Evolutionary conservation across 2,113 vertebrate species (phyloP), one percentile per base, ranked within the genome.

Genomic region (Megaceryle torquata): DNA sequence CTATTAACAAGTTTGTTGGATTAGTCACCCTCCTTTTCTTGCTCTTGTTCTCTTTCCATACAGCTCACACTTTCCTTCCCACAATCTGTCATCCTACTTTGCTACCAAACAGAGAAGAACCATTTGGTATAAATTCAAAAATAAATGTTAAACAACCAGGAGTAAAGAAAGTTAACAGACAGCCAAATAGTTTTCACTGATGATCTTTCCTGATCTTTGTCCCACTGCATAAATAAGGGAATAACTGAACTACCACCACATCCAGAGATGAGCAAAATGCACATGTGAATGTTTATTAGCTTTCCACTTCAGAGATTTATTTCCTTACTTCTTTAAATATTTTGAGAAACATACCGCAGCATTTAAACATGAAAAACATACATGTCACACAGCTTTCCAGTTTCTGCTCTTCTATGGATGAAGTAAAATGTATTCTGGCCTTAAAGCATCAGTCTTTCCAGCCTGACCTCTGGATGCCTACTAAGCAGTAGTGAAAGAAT

Each of bases 251-350:
- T 84, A 69, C 90, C 43, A 67, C 26, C 57, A 28, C 53, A 85
- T 91, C 93, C 78, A 81, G 76, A 82, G 82, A 97, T 95, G 93
- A 88, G 89, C 89, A 97, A 85, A 97, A 97, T 77, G 78, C 86
- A 95, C 94, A 91, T 96, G 96, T 95, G 97, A 94, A 90, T 95
- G 94, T 95, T 96, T 97, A 97, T 97, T 97, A 96, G 93, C 92
- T 96, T 97, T 97, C 85, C 93, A 91, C 89, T 95, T 92, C 88
- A 92, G 93, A 97, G 96, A 98, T 98, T 98, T 97, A 97, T 98
- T 96, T 86, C 81, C 60, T 54, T 78, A 79, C 84, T 98, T 82
- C 61, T 95, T 97, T 96, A 98, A 98, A 95, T 97, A 97, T 98
- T 98, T 98, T 97, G 95, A 97, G 96, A 97, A 97, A 95, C 89